Evolutionary conservation across 2,113 vertebrate species (phyloP), one percentile per base, ranked within the genome.

Genomic region (Malurus elegans): DNA sequence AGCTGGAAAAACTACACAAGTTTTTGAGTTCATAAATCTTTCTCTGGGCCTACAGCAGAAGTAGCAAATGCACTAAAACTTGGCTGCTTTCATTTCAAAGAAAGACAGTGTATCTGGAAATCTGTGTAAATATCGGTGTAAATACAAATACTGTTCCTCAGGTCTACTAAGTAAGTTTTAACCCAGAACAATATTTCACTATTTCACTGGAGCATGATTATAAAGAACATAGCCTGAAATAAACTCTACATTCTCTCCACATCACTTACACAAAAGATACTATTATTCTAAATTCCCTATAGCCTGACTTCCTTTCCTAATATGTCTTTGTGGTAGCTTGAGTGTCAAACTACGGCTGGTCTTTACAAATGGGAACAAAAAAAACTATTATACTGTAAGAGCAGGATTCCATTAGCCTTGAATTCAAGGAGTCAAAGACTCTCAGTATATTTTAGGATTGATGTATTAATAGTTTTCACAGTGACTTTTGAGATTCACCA

Each of bases 161-260:
- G 40, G 29, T 47, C 32, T 42, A 91, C 32, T 21, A 32, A 91
- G 44, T 75, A 47, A 45, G 18, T 88, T 92, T 62, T 61, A 86
- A 80, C 73, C 18, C 23, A 44, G 34, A 92, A 61, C 14, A 24
- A 6, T n/a, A 73, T 90, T 88, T 65, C 23, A 54, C 13, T 47
- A 8, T n/a, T 75, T 71, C 0, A 0, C 18, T 71, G 24, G 34
- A 76, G 9, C 18, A 61, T 0, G 0, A 29, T 61, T 76, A 42
- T 70, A 50, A 79, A 86, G 29, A 65, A 3, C 40, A 28, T 42
- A 8, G 70, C 10, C 50, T 86, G 53, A 84, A 86, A 36, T 42
- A 75, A 86, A 38, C 6, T 79, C 14, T 20, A 15, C 3, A 45
- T 88, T 65, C 42, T 91, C 54, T 64, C 44, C 58, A 47, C 14